Base-by-base conservation (phyloP, 2,797 vertebrate genomes). In the Schizopygopsis pylzovi region DNA sequence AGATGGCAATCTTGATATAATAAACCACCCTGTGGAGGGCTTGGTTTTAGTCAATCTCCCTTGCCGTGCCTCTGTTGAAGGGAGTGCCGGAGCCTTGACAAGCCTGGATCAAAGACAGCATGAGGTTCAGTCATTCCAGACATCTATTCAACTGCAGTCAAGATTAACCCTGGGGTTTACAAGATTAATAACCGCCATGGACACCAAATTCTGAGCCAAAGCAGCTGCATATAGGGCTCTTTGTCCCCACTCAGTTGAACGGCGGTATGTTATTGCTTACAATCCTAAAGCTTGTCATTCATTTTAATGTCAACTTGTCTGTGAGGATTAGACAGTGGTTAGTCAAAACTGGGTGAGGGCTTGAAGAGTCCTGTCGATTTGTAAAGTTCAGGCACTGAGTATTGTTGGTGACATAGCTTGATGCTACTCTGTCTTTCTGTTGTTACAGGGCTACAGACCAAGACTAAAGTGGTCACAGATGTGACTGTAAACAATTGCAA, bases 111-210 rank as follows among this genome's bases (percentile, higher is more conserved):
- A 89, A 88, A 73, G 84, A 86, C 72, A 82, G 81, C 77, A 75
- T 86, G 78, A 89, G 88, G 72, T 83, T 91, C 59, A 89, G 87
- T 65, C 90, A 91, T 93, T 95, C 91, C 91, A 92, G 89, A 75
- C 81, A 92, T 87, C 71, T 87, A 87, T 86, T 92, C 82, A 83
- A 65, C 91, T 90, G 91, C 92, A 89, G 88, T 87, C 28, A 28
- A 91, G 92, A 92, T 94, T 94, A 94, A 94, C 91, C 92, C 88
- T 7, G 82, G 90, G 89, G 88, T 92, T 91, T 89, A 82, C 76
- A 68, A 93, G 90, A 92, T 94, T 93, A 92, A 94, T 90, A 90
- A 91, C 37, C 28, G 33, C 84, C 79, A 65, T 83, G 85, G 85
- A 72, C 88, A 88, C 80, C 82, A 56, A 78, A 75, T 87, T 76